Conservation (phyloP, 2,113 vertebrate genomes). For the Poeciliopsis turrubarensis region DNA sequence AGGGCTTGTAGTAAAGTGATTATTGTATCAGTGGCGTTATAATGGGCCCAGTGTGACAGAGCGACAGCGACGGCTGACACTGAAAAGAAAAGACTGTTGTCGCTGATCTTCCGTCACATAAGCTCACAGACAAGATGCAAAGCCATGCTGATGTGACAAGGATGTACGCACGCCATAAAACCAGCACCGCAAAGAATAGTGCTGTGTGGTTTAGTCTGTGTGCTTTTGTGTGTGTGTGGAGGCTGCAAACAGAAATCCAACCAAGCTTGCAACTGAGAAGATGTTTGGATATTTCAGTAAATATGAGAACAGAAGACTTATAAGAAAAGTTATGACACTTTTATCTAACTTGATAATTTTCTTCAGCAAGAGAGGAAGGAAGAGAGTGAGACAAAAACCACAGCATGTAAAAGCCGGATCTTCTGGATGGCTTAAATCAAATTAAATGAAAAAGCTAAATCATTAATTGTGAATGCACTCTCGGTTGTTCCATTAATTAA, state of each 20-base stretch:
- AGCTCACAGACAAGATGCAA: constrained; percentile 63
- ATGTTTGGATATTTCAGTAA: constrained; percentile 11
- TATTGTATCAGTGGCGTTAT: constrained; percentile 70
- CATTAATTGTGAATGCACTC: constrained; percentile 29
- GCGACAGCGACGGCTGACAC: constrained; percentile 75
- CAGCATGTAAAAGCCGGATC: constrained; percentile 8
- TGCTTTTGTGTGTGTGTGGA: background rate
- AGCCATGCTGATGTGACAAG: constrained; percentile 58
- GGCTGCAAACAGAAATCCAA: constrained; percentile 30
- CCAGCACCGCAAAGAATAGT: constrained; percentile 29
- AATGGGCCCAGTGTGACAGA: constrained; percentile 65
- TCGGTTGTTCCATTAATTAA: constrained; percentile 57
- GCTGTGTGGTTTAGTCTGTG: constrained; percentile 28
- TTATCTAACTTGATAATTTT: constrained; percentile 15
- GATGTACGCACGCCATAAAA: constrained; percentile 42
- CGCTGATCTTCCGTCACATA: constrained; percentile 59
- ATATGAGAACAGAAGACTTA: constrained; percentile 15
- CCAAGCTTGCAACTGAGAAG: constrained; percentile 31
- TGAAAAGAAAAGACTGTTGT: constrained; percentile 75
- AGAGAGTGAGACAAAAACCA: background rate
- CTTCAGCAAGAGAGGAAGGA: constrained; percentile 6
- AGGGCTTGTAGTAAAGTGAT: constrained; percentile 45
- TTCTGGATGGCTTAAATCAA: constrained; percentile 24
- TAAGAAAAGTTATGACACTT: constrained; percentile 25
- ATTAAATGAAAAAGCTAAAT: constrained; percentile 32